phyloP scores from a whole-genome alignment of 37 sponge, comb jelly and placozoan genomes.

The Chondrosia reniformis region DNA sequence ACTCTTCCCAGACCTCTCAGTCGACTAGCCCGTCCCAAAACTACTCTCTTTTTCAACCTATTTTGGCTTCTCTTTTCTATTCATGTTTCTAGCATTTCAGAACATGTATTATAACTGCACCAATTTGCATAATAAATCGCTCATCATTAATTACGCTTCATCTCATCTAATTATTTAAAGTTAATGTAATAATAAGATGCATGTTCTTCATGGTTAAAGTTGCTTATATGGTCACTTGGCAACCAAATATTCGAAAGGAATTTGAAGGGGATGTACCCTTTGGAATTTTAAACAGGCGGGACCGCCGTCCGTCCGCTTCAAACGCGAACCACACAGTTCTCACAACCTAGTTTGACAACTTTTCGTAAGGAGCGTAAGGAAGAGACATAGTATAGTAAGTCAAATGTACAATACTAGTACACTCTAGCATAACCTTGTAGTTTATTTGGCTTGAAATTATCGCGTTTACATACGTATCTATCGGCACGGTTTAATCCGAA shows the following conservation, averaged over 20 bases:
- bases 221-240: neutral
- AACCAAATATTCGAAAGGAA: neutral
- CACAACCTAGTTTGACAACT: too few species aligned
- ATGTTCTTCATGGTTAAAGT: neutral
- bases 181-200: neutral
- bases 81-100: neutral
- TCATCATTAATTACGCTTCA: neutral
- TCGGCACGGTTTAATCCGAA: too few species aligned
- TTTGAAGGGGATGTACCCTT: too few species aligned
- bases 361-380: too few species aligned
- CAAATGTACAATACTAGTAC: too few species aligned
- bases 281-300: too few species aligned
- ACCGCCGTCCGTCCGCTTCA: too few species aligned
- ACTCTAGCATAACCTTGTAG: too few species aligned
- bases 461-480: too few species aligned
- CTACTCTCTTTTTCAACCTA: neutral
- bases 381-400: too few species aligned
- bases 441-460: too few species aligned
- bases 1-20: conserved; percentile 88
- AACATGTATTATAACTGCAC: neutral
- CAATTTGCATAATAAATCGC: neutral
- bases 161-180: neutral
- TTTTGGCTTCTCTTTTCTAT: neutral
- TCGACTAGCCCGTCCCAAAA: conserved; percentile 39
- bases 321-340: too few species aligned